Evolutionary conservation across 2,888 invertebrate genomes (phyloP), one percentile per base, ranked within the genome.

Genomic region (Psylliodes chrysocephalus): DNA sequence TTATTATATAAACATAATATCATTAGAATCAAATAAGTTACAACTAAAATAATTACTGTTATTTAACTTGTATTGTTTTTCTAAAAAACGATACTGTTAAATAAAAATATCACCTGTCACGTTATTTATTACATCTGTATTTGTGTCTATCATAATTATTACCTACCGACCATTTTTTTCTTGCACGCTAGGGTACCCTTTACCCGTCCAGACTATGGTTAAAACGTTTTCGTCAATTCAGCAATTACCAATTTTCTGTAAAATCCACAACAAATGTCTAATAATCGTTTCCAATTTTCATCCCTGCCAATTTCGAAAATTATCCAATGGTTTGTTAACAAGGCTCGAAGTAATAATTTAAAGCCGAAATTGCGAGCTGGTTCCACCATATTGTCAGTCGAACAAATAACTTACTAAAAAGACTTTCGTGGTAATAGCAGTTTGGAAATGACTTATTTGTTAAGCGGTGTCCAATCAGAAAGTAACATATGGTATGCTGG

Each of bases 271-370:
- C 46, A 46, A 46, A 46, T 46, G 46, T 46, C 46, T 22, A 22
- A 46, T 46, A 46, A 46, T 46, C 46, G 46, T 46, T 46, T 46
- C 22, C 46, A 46, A 46, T 46, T 46, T 22, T 10, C 15, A 22
- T 22, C 46, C 46, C 46, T 46, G 46, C 46, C 46, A 46, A 46
- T 46, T 46, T 46, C 14, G 46, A 12, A 46, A 44, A 46, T 46
- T 46, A 46, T 46, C 15, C 46, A 25, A 46, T 46, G n/a, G 25
- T 46, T 19, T 22, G 22, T 22, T 46, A 46, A 46, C 46, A 44
- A 44, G 17, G 44, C n/a, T 19, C 22, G 14, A 12, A 46, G 46
- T 46, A 46, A 46, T 46, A 46, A 46, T 19, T 46, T 22, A 10
- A 7, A 46, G 6, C 22, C 46, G n/a, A 46, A 46, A 46, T 46